Evolutionary conservation across 2,888 invertebrate species (phyloP), one percentile per base, ranked within the genome.

Genomic region (Platycnemis pennipes): DNA sequence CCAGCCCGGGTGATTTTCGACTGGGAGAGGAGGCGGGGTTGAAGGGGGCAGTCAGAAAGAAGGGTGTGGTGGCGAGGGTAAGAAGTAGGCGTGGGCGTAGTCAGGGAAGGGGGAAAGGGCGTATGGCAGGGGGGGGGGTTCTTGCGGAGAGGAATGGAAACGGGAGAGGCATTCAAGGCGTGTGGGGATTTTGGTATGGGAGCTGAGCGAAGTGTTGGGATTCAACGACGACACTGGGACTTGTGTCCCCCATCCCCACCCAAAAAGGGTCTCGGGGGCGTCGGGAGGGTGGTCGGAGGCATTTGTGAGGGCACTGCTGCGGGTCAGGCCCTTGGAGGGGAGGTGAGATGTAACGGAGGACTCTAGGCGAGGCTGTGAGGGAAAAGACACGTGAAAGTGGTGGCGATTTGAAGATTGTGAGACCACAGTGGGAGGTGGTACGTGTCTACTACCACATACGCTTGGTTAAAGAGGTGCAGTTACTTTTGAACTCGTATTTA

Each of bases 221-320:
- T 77, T 77, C 77, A 77, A 31, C 77, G n/a, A 37, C 31, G 77
- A 77, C 77, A 63, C 63, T 63, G 63, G n/a, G 63, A 63, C 63
- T 37, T 77, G 77, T 37, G 77, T 37, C 77, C 37, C 77, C n/a
- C 19, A 22, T 26, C 77, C 77, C 37, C 5, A n/a, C n/a, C n/a
- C n/a, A n/a, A n/a, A 77, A 63, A 37, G 77, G 77, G 77, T 37
- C 37, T 31, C 11, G 13, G 3, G n/a, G 37, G 63, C 11, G 49
- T 19, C 49, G 11, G n/a, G 63, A 0, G 31, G 77, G 77, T 37
- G 4, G 77, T 26, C 7, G 77, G 77, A 77, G 77, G 77, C 77
- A 37, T 77, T 77, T 77, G 31, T 77, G 77, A 77, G 77, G 77
- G 77, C 77, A 37, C 63, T 26, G 22, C 63, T 63, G 63, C 19